Conservation (phyloP, 2,888 invertebrate genomes). For the Acanthosepion pharaonis region DNA sequence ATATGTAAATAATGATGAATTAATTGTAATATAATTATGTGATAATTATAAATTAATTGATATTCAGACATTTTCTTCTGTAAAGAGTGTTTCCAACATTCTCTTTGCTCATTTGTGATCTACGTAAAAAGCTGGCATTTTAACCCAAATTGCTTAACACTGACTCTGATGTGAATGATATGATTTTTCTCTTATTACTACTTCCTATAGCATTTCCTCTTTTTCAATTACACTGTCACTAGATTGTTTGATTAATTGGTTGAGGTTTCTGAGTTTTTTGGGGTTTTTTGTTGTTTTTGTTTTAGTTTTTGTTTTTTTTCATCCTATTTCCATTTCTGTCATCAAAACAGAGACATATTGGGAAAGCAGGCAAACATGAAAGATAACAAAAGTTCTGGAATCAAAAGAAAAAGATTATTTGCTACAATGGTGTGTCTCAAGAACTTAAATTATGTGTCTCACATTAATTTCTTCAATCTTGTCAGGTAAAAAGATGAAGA, state of each 20-base stretch:
- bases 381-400: background rate
- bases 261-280: background rate
- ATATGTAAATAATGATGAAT: background rate
- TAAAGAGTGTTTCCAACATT: background rate
- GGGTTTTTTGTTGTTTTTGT: no score
- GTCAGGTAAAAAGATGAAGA: background rate
- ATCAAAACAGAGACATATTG: slow-evolving; percentile 1
- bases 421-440: background rate
- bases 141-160: background rate
- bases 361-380: background rate
- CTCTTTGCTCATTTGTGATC: slow-evolving; percentile 7
- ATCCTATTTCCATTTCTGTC: background rate
- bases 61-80: background rate
- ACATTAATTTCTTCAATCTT: background rate
- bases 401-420: background rate
- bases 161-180: background rate
- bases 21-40: background rate
- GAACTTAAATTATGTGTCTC: background rate
- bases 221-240: background rate
- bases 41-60: background rate
- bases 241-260: slow-evolving; percentile 15
- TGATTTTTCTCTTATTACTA: background rate
- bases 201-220: background rate
- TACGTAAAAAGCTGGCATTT: background rate
- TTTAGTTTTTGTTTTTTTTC: background rate